A percentile compares a stretch with the other conserved stretches of the same genome.
Conservation (phyloP, 2,113 vertebrate species). For the Dasyprocta punctata region DNA sequence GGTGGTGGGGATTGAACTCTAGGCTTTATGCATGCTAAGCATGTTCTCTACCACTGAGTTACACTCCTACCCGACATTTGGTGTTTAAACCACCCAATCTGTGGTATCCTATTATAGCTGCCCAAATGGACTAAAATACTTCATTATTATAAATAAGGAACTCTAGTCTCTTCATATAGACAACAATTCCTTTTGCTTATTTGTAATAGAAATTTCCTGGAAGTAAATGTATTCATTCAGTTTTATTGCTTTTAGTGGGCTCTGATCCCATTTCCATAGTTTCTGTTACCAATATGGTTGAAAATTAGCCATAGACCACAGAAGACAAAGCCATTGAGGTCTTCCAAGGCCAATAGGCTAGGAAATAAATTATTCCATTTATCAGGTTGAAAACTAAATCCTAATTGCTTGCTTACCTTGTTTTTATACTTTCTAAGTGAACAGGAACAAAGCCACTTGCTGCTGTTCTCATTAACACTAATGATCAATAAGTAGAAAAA, state of each 20-base stretch:
- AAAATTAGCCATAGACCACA: constrained; percentile 62
- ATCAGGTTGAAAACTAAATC: constrained; percentile 66
- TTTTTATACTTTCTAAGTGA: constrained; percentile 75
- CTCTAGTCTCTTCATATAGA: constrained; percentile 11
- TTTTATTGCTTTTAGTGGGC: constrained; percentile 57
- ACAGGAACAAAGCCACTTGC: constrained; percentile 73
- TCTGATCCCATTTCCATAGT: constrained; percentile 23
- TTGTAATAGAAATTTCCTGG: constrained; percentile 58
- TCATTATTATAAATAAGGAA: constrained; percentile 21
- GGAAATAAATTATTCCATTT: constrained; percentile 65
- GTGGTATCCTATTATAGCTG: background rate
- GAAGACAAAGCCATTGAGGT: constrained; percentile 41
- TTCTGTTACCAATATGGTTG: constrained; percentile 40
- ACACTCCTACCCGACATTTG: background rate
- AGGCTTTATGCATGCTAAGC: background rate
- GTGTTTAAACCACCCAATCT: background rate
- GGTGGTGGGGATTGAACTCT: background rate
- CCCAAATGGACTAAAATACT: background rate
- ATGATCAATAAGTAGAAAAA: constrained; percentile 74
- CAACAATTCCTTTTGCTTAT: background rate
- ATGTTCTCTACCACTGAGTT: background rate
- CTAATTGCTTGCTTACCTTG: constrained; percentile 77
- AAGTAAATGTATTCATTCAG: background rate
- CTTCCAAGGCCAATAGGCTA: constrained; percentile 62
- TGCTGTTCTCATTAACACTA: constrained; percentile 76